These are phyloP conservation scores for Allolobophora icterica DNA, from an alignment of 2,888 invertebrate genomes.

Conservation along the genomic window DNA sequence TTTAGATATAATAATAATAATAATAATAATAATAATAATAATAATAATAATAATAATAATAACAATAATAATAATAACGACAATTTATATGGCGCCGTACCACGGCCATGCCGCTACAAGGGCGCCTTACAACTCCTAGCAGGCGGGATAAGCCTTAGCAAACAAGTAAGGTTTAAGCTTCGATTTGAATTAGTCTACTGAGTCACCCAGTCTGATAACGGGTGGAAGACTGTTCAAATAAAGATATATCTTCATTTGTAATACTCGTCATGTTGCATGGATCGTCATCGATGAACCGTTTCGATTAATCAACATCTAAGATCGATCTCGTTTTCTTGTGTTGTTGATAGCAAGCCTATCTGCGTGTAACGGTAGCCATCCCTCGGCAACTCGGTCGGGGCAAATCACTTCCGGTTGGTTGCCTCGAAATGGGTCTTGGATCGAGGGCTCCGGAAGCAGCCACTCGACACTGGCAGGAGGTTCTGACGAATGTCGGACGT, in stretches of 20 bases:
- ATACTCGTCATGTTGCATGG: background rate
- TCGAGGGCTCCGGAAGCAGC: slow-evolving; percentile 9
- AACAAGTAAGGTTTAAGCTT: too few relatives aligned
- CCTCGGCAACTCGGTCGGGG: background rate
- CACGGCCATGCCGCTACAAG: too few relatives aligned
- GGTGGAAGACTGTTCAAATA: too few relatives aligned
- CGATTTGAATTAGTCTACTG: too few relatives aligned
- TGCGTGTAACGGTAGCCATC: background rate
- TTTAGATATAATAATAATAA: too few relatives aligned
- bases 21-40: too few relatives aligned
- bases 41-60: too few relatives aligned
- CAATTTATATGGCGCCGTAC: too few relatives aligned
- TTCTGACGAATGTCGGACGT: background rate
- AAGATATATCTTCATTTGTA: background rate
- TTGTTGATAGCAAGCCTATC: background rate
- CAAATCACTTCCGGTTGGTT: background rate
- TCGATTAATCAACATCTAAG: background rate
- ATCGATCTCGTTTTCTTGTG: background rate
- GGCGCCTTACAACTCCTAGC: too few relatives aligned
- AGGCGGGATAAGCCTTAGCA: too few relatives aligned
- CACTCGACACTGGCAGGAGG: background rate
- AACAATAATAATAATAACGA: too few relatives aligned
- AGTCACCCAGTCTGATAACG: too few relatives aligned
- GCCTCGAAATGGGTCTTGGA: background rate
- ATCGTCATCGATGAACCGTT: background rate